These are phyloP conservation scores for Erannis defoliaria DNA, from an alignment of 2,888 invertebrate genomes.

Conservation along the genomic window DNA sequence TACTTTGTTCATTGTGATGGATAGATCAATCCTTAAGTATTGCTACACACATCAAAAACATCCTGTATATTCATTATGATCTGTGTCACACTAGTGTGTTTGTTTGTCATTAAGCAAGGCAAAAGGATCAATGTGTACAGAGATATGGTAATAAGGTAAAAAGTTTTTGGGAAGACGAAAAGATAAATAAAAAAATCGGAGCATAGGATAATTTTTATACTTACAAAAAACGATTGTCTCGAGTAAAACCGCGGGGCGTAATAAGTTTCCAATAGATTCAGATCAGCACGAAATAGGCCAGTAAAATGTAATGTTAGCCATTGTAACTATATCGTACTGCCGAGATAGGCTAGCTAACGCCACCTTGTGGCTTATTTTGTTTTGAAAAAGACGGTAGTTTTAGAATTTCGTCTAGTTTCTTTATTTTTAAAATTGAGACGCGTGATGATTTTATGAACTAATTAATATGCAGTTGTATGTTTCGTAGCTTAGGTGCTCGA, in stretches of 20 bases:
- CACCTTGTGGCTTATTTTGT: conserved; percentile 13
- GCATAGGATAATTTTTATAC: conserved; percentile 2
- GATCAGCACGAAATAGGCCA: conserved; percentile 8
- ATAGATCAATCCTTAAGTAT: too few relatives aligned
- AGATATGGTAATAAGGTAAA: not conserved
- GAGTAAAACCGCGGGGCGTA: not conserved
- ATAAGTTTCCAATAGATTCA: conserved; percentile 4
- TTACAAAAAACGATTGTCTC: not conserved
- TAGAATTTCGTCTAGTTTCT: conserved; percentile 22
- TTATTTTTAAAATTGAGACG: conserved; percentile 27
- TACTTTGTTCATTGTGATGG: too few relatives aligned
- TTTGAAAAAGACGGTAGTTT: conserved; percentile 19
- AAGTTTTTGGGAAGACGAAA: not conserved
- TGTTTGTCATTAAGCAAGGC: not conserved
- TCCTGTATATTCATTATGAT: too few relatives aligned
- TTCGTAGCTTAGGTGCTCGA: conserved; percentile 29
- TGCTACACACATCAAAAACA: too few relatives aligned
- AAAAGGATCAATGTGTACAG: not conserved
- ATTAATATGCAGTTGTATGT: conserved; percentile 31
- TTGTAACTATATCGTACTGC: conserved; percentile 9
- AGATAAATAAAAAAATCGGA: not conserved
- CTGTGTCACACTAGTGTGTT: not conserved
- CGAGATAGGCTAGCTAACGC: conserved; percentile 29
- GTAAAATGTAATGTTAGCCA: conserved; percentile 12
- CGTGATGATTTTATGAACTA: conserved; percentile 39